Conservation (phyloP, 2,888 invertebrate genomes). For the Oeneis ivallda region DNA sequence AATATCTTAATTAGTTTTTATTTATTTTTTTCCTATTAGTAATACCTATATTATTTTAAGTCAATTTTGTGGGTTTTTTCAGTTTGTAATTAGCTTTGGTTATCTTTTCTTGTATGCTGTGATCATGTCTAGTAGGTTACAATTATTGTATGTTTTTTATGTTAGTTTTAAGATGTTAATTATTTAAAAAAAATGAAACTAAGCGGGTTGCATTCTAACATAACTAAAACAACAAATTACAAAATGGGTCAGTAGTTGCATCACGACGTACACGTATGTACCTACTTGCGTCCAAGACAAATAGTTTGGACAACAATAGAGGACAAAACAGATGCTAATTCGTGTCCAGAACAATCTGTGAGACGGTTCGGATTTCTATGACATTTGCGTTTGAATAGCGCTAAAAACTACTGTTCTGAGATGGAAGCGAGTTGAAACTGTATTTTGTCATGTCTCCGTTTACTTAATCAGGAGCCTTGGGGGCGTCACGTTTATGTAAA, state of each 20-base stretch:
- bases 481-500: conserved; percentile 24
- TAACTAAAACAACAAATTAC: conserved; percentile 11
- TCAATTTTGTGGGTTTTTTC: too few relatives aligned
- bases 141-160: too few relatives aligned
- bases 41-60: too few relatives aligned
- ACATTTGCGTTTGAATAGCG: conserved; percentile 47
- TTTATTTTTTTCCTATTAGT: too few relatives aligned
- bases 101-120: too few relatives aligned
- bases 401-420: conserved; percentile 12
- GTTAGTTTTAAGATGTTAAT: too few relatives aligned
- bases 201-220: conserved; percentile 32
- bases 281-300: conserved; percentile 29
- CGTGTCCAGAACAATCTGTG: conserved; percentile 37
- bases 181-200: conserved; percentile 6
- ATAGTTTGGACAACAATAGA: conserved; percentile 32
- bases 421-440: conserved; percentile 11
- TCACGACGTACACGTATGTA: conserved; percentile 26
- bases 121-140: too few relatives aligned
- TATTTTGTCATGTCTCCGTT: conserved; percentile 15
- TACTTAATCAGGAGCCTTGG: conserved; percentile 24
- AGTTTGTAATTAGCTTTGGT: too few relatives aligned
- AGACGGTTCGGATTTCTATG: conserved; percentile 41
- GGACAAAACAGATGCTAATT: conserved; percentile 43
- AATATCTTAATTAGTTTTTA: too few relatives aligned
- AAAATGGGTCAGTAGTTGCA: conserved; percentile 41